phyloP scores from a whole-genome alignment of 2,113 vertebrate species.

The Corythaeola cristata region DNA sequence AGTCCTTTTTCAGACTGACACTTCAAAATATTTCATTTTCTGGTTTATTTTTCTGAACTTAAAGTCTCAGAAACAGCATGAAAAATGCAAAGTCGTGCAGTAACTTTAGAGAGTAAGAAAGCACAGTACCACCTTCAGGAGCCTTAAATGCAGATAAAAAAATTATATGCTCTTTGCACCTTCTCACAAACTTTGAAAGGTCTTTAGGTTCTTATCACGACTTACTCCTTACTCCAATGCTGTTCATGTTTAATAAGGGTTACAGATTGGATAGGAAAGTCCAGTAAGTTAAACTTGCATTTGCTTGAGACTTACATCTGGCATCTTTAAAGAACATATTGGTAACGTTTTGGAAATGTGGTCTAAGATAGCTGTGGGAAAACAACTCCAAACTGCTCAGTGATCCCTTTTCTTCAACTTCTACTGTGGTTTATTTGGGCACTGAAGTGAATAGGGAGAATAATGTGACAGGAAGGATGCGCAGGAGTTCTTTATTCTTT shows the following conservation, averaged over 20 bases:
- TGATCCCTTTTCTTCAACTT: neutral
- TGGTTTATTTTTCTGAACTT: neutral
- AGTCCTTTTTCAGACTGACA: neutral
- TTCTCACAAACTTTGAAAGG: neutral
- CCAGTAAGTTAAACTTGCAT: neutral
- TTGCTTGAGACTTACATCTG: neutral
- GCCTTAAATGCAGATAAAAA: neutral
- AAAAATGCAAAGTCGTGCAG: fast-evolving
- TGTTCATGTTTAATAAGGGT: neutral
- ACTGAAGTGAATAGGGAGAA: neutral
- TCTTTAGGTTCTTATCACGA: neutral
- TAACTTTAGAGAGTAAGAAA: neutral
- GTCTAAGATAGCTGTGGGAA: neutral
- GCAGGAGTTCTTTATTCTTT: neutral
- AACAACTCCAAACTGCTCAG: neutral
- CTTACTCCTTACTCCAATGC: neutral
- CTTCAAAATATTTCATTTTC: neutral
- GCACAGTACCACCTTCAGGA: neutral
- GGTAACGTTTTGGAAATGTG: neutral
- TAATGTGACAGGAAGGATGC: neutral
- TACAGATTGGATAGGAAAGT: neutral
- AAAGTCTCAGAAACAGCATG: neutral
- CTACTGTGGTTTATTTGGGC: neutral
- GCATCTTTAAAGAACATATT: neutral
- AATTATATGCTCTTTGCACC: neutral